Evolutionary conservation across 2,797 vertebrate species (phyloP).

Genomic region (Sebastes cheni): DNA sequence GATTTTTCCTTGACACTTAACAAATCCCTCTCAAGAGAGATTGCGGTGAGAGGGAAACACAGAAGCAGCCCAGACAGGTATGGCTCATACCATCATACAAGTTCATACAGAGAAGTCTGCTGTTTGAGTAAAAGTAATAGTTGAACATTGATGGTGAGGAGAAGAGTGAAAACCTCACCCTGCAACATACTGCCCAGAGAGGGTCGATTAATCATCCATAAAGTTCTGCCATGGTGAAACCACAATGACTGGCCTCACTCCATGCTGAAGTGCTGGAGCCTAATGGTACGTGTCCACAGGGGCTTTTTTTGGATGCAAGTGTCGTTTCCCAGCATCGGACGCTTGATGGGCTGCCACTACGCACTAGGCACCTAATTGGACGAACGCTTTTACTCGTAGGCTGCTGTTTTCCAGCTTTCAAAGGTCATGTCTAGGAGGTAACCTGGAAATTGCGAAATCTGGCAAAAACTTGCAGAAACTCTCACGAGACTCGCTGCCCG

Average conservation of each 20-base stretch:
- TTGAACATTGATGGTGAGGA: not conserved
- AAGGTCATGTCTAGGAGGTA: too few species aligned
- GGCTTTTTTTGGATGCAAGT: too few species aligned
- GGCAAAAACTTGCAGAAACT: too few species aligned
- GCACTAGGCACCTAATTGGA: too few species aligned
- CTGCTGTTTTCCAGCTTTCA: too few species aligned
- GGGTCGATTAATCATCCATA: not conserved
- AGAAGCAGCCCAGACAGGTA: not conserved
- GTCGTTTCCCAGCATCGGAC: too few species aligned
- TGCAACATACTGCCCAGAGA: not conserved
- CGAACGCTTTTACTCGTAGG: too few species aligned
- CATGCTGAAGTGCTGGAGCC: not conserved
- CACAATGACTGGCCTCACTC: not conserved
- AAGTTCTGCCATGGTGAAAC: not conserved
- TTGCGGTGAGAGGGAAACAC: not conserved
- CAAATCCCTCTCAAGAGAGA: constrained; percentile 5
- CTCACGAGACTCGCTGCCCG: too few species aligned
- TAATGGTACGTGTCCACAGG: too few species aligned
- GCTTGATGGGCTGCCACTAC: too few species aligned
- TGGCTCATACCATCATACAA: not conserved
- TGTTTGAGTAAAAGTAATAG: not conserved
- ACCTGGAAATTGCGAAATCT: too few species aligned
- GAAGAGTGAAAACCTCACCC: not conserved
- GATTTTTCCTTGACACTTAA: constrained; percentile 10
- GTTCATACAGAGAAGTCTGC: not conserved